These are phyloP conservation scores for Chionomys nivalis DNA, from an alignment of 2,113 vertebrate species.

Conservation along the genomic window DNA sequence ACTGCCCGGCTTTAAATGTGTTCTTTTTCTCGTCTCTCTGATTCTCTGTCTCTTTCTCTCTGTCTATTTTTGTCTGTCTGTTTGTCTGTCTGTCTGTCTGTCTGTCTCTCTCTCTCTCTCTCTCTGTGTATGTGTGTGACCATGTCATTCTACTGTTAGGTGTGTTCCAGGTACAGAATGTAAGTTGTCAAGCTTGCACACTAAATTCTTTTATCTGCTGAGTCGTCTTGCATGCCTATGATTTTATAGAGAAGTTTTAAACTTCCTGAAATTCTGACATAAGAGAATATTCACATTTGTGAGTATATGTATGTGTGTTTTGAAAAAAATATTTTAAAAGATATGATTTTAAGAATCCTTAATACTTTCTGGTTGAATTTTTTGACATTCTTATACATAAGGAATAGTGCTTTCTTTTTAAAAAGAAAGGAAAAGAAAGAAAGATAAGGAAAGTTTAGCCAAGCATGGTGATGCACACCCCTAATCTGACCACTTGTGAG, in stretches of 20 bases:
- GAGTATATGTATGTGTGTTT: background rate
- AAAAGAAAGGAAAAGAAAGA: background rate
- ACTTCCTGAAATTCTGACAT: background rate
- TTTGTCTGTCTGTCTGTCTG: background rate
- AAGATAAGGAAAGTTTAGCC: background rate
- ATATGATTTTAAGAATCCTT: background rate
- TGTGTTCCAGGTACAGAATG: background rate
- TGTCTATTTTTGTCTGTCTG: too few species aligned
- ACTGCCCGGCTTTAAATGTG: too few species aligned
- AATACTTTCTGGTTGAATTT: background rate
- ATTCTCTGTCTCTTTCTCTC: background rate
- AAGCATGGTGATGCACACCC: background rate
- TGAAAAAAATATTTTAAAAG: conserved; percentile 1
- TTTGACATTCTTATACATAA: background rate
- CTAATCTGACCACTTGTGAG: background rate
- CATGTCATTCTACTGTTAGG: background rate
- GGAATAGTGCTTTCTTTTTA: background rate
- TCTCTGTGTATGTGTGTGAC: background rate
- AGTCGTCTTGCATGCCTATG: background rate
- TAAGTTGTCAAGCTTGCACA: background rate
- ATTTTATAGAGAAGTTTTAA: conserved; percentile 4
- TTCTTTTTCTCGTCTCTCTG: background rate
- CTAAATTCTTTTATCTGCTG: background rate
- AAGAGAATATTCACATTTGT: background rate
- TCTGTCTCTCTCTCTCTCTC: background rate